These are phyloP conservation scores for Toxotes jaculatrix DNA, from an alignment of 2,113 vertebrate genomes.

Conservation along the genomic window DNA sequence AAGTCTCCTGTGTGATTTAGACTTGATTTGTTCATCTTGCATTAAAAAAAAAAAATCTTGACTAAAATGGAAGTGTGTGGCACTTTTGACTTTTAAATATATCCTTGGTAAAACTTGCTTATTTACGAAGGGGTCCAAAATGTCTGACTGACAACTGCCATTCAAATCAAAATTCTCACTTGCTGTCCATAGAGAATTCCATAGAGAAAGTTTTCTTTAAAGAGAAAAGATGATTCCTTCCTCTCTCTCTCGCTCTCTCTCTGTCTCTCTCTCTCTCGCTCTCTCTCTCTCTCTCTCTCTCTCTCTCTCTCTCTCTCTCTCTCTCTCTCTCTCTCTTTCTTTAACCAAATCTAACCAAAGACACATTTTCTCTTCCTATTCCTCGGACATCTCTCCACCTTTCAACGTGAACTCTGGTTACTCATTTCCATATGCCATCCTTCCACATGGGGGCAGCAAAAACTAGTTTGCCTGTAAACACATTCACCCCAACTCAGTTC, in stretches of 20 bases:
- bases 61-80: not conserved
- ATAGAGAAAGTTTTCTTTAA: too few relatives aligned
- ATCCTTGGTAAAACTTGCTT: too few relatives aligned
- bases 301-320: too few relatives aligned
- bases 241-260: too few relatives aligned
- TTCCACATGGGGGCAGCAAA: conserved; percentile 57
- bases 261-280: too few relatives aligned
- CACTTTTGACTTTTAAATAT: not conserved
- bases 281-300: too few relatives aligned
- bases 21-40: not conserved
- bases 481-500: conserved; percentile 21
- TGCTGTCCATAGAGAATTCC: too few relatives aligned
- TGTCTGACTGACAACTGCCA: not conserved
- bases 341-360: not conserved
- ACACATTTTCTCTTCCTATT: not conserved
- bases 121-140: too few relatives aligned
- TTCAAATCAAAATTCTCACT: not conserved
- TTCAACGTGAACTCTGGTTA: not conserved
- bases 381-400: not conserved
- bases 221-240: too few relatives aligned
- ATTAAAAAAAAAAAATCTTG: not conserved
- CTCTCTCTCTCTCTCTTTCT: too few relatives aligned
- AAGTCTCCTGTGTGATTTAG: not conserved
- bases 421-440: not conserved
- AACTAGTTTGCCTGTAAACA: not conserved